Conservation (phyloP, 2,113 vertebrate species). For the Petroica traversi region DNA sequence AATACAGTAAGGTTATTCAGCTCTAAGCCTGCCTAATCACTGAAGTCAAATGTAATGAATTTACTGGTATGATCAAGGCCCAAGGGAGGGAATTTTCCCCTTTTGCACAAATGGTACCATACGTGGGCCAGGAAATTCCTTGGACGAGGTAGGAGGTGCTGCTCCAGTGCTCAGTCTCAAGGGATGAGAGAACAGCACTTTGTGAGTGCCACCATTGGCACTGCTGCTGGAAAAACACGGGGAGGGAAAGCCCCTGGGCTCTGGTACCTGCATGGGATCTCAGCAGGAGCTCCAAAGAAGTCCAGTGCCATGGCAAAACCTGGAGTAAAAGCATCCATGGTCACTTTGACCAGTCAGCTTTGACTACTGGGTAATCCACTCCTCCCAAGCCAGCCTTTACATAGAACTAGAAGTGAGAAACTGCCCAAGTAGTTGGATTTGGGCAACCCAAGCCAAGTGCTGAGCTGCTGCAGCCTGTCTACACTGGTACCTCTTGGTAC, state of each 20-base stretch:
- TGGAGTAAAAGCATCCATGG: not conserved
- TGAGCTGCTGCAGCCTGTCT: not conserved
- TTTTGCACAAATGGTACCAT: not conserved
- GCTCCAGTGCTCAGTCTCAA: not conserved
- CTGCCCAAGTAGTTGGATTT: not conserved
- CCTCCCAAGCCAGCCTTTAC: not conserved
- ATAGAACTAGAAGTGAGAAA: not conserved
- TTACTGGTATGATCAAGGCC: slow-evolving; percentile 34
- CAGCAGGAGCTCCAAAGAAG: not conserved
- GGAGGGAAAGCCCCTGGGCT: not conserved
- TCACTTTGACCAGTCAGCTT: not conserved
- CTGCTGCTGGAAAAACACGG: fast-evolving
- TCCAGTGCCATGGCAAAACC: not conserved
- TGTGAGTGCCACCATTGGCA: not conserved
- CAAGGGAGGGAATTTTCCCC: not conserved
- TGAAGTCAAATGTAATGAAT: slow-evolving; percentile 36
- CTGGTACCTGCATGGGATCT: not conserved
- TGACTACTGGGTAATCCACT: not conserved
- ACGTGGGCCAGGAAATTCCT: slow-evolving; percentile 2
- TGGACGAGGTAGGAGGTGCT: not conserved
- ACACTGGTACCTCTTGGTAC: not conserved
- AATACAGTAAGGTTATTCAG: slow-evolving; percentile 57
- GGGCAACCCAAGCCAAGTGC: not conserved
- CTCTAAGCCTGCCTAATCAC: slow-evolving; percentile 31
- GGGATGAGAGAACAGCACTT: not conserved